Evolutionary conservation across 1,140 invertebrate species (phyloP).

Genomic region (Rhopalosiphum padi): DNA sequence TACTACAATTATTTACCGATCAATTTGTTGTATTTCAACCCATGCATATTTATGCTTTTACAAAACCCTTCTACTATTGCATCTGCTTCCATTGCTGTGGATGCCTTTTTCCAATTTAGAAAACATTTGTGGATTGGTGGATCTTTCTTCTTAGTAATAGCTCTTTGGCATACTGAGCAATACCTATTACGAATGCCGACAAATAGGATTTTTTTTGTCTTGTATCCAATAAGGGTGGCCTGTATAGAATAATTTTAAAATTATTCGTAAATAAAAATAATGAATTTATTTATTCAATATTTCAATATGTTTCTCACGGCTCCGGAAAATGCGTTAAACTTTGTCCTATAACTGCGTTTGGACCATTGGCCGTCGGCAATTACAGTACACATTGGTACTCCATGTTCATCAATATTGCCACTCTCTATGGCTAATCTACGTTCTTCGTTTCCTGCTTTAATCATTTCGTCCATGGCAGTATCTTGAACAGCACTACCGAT

Average conservation of each 20-base stretch:
- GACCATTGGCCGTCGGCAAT: conserved; percentile 62
- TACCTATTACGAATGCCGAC: conserved; percentile 63
- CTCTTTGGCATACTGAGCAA: conserved; percentile 61
- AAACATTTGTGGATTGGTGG: conserved; percentile 60
- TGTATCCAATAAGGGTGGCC: conserved; percentile 61
- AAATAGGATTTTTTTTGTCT: too few species aligned
- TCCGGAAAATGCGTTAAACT: conserved; percentile 62
- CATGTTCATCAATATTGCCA: conserved; percentile 58
- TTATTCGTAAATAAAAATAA: background rate
- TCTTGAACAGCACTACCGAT: background rate
- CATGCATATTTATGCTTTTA: conserved; percentile 61
- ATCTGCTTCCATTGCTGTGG: conserved; percentile 64
- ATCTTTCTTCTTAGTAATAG: background rate
- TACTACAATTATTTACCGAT: conserved; percentile 59
- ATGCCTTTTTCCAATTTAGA: conserved; percentile 62
- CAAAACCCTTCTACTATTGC: conserved; percentile 64
- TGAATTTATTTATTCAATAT: background rate
- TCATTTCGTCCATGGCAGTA: conserved; percentile 55
- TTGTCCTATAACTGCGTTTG: conserved; percentile 62
- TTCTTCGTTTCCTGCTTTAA: conserved; percentile 59
- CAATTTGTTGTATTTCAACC: conserved; percentile 62
- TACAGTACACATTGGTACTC: conserved; percentile 61
- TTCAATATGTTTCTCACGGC: conserved; percentile 58
- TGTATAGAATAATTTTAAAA: background rate
- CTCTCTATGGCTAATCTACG: conserved; percentile 56